Conservation (phyloP, 1,140 invertebrate genomes). For the Heliconius nattereri region DNA sequence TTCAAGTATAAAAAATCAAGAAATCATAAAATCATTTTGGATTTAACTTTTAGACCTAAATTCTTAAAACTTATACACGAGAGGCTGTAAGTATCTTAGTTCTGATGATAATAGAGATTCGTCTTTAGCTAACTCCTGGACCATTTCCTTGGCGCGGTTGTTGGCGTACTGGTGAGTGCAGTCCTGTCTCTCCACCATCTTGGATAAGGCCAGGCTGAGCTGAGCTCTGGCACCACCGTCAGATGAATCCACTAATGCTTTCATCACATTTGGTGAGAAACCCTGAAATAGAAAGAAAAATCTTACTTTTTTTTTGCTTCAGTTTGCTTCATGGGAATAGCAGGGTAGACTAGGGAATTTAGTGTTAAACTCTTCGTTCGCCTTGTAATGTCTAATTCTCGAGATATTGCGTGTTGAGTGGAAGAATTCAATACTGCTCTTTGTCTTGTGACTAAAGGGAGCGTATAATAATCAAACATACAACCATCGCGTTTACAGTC, state of each 20-base stretch:
- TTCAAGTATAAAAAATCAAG: neutral
- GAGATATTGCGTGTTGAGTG: too few species aligned
- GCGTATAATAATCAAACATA: too few species aligned
- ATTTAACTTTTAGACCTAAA: neutral
- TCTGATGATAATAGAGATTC: conserved; percentile 78
- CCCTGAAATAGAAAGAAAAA: conserved; percentile 67
- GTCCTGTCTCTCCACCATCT: conserved; percentile 79
- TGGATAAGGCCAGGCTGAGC: conserved; percentile 73
- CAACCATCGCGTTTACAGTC: too few species aligned
- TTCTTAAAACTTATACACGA: conserved; percentile 61
- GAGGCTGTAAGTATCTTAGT: conserved; percentile 73
- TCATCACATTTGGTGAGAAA: conserved; percentile 76
- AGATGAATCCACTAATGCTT: conserved; percentile 72
- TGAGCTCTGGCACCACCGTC: conserved; percentile 77
- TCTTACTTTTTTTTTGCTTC: too few species aligned
- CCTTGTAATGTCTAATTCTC: too few species aligned
- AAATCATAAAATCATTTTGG: neutral
- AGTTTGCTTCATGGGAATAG: too few species aligned
- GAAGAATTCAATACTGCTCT: too few species aligned
- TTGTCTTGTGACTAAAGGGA: too few species aligned
- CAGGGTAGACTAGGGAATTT: too few species aligned
- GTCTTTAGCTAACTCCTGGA: conserved; percentile 75
- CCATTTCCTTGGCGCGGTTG: conserved; percentile 78
- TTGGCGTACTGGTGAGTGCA: conserved; percentile 78
- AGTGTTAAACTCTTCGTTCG: too few species aligned